Evolutionary conservation across 2,888 invertebrate genomes (phyloP), one percentile per base, ranked within the genome.

Genomic region (Meganola albula): DNA sequence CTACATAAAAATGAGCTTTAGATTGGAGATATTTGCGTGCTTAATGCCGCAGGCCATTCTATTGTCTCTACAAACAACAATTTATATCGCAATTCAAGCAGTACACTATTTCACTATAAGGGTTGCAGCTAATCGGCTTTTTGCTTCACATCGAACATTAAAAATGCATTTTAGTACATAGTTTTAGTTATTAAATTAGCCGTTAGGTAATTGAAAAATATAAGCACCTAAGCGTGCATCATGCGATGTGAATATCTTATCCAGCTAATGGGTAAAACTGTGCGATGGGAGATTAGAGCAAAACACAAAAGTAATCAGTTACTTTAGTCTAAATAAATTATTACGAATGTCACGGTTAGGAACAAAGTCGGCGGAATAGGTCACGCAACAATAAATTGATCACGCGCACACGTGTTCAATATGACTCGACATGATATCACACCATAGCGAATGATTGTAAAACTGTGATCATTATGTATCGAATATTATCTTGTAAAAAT

Each of bases 111-210:
- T 63, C 60, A 57, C 49, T 55, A 47, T 57, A 50, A 50, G 44
- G 42, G 43, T 48, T 48, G 48, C 43, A 47, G 61, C 63, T 71
- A 76, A 78, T 73, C 68, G 65, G 58, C 65, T 69, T 59, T 58
- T 65, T 63, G 64, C 59, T 74, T 66, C 65, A 63, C 63, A 67
- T 63, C 67, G 60, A 69, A 71, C 76, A 82, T 80, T 79, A 79
- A 80, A 80, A 76, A 58, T 69, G 70, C 77, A 80, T 82, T 77
- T 78, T n/a, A n/a, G n/a, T n/a, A n/a, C n/a, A n/a, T n/a, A n/a
- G n/a, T n/a, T n/a, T n/a, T n/a, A n/a, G n/a, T n/a, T n/a, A n/a
- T n/a, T n/a, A n/a, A n/a, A n/a, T n/a, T n/a, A n/a, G 63, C 53
- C 65, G 64, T 69, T 74, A 64, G 65, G 67, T 69, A 71, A 74